Conservation (phyloP, 2,113 vertebrate genomes). For the Sylvilagus bachmani region DNA sequence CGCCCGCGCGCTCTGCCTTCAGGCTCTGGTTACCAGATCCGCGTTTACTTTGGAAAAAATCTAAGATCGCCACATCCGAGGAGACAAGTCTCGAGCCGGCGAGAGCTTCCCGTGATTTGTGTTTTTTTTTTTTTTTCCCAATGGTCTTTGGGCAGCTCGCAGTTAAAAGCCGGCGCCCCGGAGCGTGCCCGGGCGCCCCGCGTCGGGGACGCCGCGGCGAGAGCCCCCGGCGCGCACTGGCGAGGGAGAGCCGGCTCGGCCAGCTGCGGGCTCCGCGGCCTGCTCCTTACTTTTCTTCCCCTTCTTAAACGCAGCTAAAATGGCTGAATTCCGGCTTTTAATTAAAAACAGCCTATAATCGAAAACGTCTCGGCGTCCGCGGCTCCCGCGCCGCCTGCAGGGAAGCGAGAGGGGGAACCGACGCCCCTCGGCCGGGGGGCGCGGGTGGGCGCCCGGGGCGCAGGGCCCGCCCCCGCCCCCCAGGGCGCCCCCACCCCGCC, state of each 20-base stretch:
- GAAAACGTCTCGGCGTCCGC: slow-evolving; percentile 60
- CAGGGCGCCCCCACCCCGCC: neutral
- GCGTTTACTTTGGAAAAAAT: slow-evolving; percentile 80
- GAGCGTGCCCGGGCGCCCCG: slow-evolving; percentile 31
- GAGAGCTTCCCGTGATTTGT: slow-evolving; percentile 56
- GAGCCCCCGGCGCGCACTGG: slow-evolving; percentile 31
- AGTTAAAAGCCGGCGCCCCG: neutral
- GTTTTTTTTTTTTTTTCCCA: neutral
- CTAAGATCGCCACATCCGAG: slow-evolving; percentile 76
- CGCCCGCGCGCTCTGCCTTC: slow-evolving; percentile 15
- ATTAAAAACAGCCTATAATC: slow-evolving; percentile 86
- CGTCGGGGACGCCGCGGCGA: slow-evolving; percentile 52
- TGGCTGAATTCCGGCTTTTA: slow-evolving; percentile 88
- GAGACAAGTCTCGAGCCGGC: slow-evolving; percentile 54
- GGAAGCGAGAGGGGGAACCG: slow-evolving; percentile 24
- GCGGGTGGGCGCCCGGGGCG: neutral
- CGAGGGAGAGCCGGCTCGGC: slow-evolving; percentile 35
- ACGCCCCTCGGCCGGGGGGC: slow-evolving; percentile 16
- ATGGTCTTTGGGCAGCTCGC: slow-evolving; percentile 26
- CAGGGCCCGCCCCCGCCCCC: slow-evolving; percentile 17
- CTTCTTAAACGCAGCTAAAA: slow-evolving; percentile 80
- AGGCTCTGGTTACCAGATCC: slow-evolving; percentile 73
- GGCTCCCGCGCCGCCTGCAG: slow-evolving; percentile 46
- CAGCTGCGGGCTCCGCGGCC: slow-evolving; percentile 42
- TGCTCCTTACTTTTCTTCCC: slow-evolving; percentile 61